Evolutionary conservation across 2,888 invertebrate species (phyloP).

Genomic region (Erebia palarica): DNA sequence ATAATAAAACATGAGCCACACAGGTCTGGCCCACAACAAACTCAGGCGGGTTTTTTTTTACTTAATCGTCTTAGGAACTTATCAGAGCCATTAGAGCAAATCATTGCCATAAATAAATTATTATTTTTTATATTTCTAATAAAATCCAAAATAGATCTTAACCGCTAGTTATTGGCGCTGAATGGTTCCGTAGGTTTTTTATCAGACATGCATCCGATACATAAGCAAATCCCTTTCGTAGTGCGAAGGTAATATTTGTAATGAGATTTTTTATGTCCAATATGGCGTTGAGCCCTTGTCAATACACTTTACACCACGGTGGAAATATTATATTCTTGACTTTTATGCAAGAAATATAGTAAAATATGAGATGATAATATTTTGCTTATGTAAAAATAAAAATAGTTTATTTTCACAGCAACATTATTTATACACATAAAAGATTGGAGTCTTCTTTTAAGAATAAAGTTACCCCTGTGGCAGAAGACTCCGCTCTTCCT

Average conservation of each 20-base stretch:
- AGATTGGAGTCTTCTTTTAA: no score
- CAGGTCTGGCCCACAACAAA: no score
- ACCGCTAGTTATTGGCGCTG: not conserved
- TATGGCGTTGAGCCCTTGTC: slow-evolving; percentile 7
- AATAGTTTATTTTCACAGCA: no score
- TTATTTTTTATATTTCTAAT: not conserved
- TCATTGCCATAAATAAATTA: no score
- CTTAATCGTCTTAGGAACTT: no score
- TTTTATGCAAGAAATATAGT: not conserved
- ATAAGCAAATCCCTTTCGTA: slow-evolving; percentile 1
- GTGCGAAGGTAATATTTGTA: slow-evolving; percentile 15
- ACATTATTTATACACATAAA: no score
- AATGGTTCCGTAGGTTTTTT: not conserved
- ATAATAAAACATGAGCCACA: no score
- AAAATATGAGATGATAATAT: not conserved
- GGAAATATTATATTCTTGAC: not conserved
- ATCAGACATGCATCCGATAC: not conserved
- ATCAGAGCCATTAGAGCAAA: no score
- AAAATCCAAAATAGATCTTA: not conserved
- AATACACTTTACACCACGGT: slow-evolving; percentile 17
- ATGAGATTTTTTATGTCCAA: slow-evolving; percentile 18
- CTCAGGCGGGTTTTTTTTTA: no score
- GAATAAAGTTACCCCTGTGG: no score
- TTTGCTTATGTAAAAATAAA: no score
- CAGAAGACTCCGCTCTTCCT: no score